Conservation (phyloP, 2,113 vertebrate genomes). For the Pterocles gutturalis region DNA sequence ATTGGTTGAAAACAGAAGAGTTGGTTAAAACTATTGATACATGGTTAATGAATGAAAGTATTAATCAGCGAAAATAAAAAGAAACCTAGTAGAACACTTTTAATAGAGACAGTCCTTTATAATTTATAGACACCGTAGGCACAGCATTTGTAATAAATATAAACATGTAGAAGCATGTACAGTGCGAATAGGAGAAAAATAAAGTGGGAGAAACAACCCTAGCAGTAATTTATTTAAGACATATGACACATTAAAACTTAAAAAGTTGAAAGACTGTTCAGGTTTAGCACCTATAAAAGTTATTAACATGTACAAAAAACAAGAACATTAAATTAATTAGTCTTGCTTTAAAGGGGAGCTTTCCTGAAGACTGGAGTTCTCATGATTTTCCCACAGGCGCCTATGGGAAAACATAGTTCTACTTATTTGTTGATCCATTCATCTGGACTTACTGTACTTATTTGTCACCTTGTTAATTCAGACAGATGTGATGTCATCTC, state of each 20-base stretch:
- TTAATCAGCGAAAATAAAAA: not conserved
- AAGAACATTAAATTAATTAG: not conserved
- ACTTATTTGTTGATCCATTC: not conserved
- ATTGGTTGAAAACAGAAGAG: not conserved
- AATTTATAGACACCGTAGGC: not conserved
- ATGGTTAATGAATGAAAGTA: not conserved
- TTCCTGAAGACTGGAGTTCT: not conserved
- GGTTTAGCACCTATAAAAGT: not conserved
- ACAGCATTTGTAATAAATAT: not conserved
- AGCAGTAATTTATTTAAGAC: not conserved
- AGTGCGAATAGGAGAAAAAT: not conserved
- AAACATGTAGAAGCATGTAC: not conserved
- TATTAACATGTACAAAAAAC: not conserved
- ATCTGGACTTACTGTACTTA: not conserved
- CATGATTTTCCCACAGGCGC: not conserved
- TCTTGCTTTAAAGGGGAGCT: not conserved
- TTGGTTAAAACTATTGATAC: not conserved
- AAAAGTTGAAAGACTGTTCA: not conserved
- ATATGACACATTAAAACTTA: not conserved
- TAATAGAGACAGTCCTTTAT: not conserved
- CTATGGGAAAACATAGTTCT: not conserved
- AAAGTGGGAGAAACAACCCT: not conserved
- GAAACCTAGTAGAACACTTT: not conserved
- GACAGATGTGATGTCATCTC: slow-evolving; percentile 9
- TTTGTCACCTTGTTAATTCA: not conserved